Evolutionary conservation across 2,888 invertebrate genomes (phyloP).

Genomic region (Platypus cylindrus): DNA sequence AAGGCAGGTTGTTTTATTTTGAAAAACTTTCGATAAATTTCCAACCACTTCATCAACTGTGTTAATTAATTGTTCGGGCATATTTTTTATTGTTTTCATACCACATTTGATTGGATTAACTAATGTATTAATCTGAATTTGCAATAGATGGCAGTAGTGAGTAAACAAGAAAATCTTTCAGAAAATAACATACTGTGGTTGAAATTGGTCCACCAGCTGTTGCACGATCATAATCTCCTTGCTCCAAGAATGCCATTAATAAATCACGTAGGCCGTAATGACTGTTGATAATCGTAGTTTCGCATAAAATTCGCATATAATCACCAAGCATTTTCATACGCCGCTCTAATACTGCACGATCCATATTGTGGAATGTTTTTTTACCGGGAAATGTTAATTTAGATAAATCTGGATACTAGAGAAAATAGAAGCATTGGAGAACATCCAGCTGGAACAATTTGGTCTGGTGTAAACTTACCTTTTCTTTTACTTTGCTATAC

Average conservation of each 20-base stretch:
- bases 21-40: constrained; percentile 66
- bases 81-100: constrained; percentile 73
- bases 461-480: constrained; percentile 55
- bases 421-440: constrained; percentile 63
- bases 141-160: too few species aligned
- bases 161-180: constrained; percentile 1
- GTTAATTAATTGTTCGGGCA: constrained; percentile 78
- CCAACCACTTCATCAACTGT: constrained; percentile 77
- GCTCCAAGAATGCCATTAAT: constrained; percentile 53
- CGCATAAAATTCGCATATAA: constrained; percentile 62
- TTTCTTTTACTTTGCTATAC: constrained; percentile 66
- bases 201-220: constrained; percentile 44
- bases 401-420: constrained; percentile 63
- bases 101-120: constrained; percentile 63
- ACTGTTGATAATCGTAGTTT: constrained; percentile 43
- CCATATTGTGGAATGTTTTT: constrained; percentile 88
- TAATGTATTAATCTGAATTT: constrained; percentile 34
- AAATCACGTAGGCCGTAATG: constrained; percentile 51
- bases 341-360: constrained; percentile 68
- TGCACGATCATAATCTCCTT: constrained; percentile 55
- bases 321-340: constrained; percentile 69
- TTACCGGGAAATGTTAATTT: constrained; percentile 80
- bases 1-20: constrained; percentile 37
- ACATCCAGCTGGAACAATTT: constrained; percentile 60
- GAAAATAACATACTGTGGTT: constrained; percentile 38